These are phyloP conservation scores for Coleophora deauratella DNA, from an alignment of 2,888 invertebrate species.

Conservation along the genomic window DNA sequence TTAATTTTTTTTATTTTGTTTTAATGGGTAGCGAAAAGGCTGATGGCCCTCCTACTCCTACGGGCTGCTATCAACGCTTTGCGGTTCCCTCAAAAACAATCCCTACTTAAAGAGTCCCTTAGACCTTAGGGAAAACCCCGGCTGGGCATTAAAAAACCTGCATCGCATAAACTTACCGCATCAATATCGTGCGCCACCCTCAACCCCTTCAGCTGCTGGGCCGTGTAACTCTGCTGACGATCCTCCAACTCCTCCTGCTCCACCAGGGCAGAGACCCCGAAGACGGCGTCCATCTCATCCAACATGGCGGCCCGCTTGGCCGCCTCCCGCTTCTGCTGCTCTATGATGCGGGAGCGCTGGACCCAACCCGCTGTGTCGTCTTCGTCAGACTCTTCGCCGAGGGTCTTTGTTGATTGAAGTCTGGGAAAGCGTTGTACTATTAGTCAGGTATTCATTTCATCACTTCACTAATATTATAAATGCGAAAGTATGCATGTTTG, in stretches of 20 bases:
- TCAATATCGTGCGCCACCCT: slow-evolving; percentile 86
- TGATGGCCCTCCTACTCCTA: no score
- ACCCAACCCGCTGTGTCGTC: slow-evolving; percentile 90
- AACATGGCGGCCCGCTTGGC: slow-evolving; percentile 91
- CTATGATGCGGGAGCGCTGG: slow-evolving; percentile 81
- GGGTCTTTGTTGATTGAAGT: slow-evolving; percentile 42
- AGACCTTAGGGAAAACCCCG: no score
- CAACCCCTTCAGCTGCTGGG: slow-evolving; percentile 82
- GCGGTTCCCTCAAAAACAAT: no score
- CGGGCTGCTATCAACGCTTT: no score
- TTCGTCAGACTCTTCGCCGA: slow-evolving; percentile 76
- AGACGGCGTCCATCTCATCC: slow-evolving; percentile 96
- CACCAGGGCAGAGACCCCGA: slow-evolving; percentile 91
- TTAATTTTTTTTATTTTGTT: no score
- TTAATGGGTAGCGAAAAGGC: no score
- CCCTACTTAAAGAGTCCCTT: no score
- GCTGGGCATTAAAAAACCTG: no score
- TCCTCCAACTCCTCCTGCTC: slow-evolving; percentile 81
- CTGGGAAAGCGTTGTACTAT: slow-evolving; percentile 19
- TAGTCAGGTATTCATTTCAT: no score
- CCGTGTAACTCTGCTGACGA: slow-evolving; percentile 77
- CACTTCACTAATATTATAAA: no score
- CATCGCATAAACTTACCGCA: slow-evolving; percentile 39
- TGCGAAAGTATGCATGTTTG: no score
- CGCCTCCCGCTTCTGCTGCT: slow-evolving; percentile 88